phyloP scores from a whole-genome alignment of 2,888 invertebrate species.

The Pyrocoelia pectoralis region DNA sequence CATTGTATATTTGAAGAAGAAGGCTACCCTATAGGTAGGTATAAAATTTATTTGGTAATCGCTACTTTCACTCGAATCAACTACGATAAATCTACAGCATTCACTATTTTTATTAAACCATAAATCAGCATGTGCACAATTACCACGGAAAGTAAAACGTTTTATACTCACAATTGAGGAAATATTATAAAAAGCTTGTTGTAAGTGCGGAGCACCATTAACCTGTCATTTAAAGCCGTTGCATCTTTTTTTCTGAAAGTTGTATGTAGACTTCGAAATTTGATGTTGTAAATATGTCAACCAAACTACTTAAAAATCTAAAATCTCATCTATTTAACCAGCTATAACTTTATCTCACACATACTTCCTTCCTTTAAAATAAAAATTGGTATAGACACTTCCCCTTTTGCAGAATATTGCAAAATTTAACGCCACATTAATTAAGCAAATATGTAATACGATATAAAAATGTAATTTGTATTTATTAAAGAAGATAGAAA shows the following conservation, averaged over 20 bases:
- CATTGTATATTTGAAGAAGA: no score
- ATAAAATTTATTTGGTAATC: no score
- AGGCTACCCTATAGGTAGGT: no score
- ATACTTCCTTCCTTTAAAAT: not conserved
- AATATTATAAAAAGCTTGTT: constrained; percentile 32
- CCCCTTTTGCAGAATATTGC: not conserved
- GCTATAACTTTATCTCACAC: constrained; percentile 15
- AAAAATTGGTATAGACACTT: not conserved
- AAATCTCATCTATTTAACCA: constrained; percentile 33
- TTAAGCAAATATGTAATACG: no score
- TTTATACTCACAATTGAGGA: constrained; percentile 31
- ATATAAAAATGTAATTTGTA: not conserved
- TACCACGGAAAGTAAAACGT: not conserved
- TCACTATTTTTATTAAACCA: no score
- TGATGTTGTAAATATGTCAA: constrained; percentile 37
- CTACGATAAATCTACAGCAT: no score
- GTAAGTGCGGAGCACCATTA: constrained; percentile 38
- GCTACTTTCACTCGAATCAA: no score
- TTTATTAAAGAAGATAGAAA: not conserved
- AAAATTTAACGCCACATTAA: no score
- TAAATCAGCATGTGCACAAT: not conserved
- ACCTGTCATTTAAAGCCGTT: constrained; percentile 37
- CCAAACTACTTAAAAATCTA: constrained; percentile 31
- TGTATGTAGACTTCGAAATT: constrained; percentile 36
- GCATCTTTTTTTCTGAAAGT: constrained; percentile 23